Conservation (phyloP, 2,113 vertebrate species). For the Rhinoptilus africanus region DNA sequence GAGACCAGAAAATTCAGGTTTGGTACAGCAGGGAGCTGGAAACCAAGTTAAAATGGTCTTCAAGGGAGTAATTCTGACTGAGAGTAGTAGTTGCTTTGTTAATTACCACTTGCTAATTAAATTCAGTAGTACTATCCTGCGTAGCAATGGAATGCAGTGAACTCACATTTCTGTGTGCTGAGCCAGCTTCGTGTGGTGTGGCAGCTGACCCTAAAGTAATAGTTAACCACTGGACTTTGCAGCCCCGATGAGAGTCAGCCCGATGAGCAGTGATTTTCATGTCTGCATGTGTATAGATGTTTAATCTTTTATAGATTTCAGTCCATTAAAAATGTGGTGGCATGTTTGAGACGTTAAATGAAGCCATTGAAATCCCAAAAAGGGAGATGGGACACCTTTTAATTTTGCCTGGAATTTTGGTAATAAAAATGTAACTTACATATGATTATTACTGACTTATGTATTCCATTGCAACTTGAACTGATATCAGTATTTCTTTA, state of each 20-base stretch:
- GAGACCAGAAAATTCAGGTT: neutral
- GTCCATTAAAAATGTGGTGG: neutral
- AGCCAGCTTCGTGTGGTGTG: neutral
- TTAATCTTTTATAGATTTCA: neutral
- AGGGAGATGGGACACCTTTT: neutral
- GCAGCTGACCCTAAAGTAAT: neutral
- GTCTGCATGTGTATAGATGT: too few species aligned
- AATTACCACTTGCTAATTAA: neutral
- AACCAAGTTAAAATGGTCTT: neutral
- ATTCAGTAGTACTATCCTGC: fast-evolving
- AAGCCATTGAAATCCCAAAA: neutral
- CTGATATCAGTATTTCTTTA: constrained; percentile 26
- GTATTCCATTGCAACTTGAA: constrained; percentile 28
- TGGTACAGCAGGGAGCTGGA: neutral
- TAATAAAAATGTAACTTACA: constrained; percentile 3
- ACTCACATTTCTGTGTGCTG: neutral
- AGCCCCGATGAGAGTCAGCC: neutral
- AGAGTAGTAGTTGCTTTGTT: neutral
- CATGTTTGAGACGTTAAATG: neutral
- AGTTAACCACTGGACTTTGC: neutral
- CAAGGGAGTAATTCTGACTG: neutral
- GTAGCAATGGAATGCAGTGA: neutral
- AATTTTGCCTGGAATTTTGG: constrained; percentile 12
- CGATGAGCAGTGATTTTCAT: neutral
- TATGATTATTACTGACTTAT: constrained; percentile 23